Conservation (phyloP, 2,797 vertebrate species). For the Eulemur mongoz region DNA sequence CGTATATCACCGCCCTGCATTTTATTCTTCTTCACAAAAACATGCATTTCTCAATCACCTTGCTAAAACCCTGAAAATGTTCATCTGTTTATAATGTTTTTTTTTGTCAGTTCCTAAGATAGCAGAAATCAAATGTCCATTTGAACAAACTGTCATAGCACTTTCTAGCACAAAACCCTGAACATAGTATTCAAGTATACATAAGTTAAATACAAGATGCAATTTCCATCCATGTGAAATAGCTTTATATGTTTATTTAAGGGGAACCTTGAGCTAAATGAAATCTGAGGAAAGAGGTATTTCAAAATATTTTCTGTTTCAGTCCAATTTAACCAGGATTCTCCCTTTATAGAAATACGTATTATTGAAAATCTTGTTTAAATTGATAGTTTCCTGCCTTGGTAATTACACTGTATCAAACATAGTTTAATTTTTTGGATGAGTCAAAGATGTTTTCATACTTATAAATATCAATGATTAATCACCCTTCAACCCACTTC, state of each 20-base stretch:
- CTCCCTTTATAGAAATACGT: not conserved
- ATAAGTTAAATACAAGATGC: not conserved
- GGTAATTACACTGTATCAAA: slow-evolving; percentile 18
- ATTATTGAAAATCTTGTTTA: slow-evolving; percentile 21
- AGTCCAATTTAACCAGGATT: not conserved
- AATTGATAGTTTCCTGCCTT: not conserved
- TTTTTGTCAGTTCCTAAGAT: slow-evolving; percentile 29
- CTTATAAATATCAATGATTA: slow-evolving; percentile 47
- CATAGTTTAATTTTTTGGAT: slow-evolving; percentile 44
- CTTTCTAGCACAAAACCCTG: not conserved
- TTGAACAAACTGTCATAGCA: slow-evolving; percentile 14
- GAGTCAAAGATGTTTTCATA: slow-evolving; percentile 53
- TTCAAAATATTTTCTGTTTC: slow-evolving; percentile 25
- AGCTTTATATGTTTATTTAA: slow-evolving; percentile 12
- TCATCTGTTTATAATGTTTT: slow-evolving; percentile 45
- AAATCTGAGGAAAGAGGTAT: not conserved
- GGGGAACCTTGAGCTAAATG: not conserved
- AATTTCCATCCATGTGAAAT: not conserved
- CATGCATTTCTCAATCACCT: slow-evolving; percentile 27
- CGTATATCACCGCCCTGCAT: not conserved
- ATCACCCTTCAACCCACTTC: not conserved
- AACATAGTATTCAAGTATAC: not conserved
- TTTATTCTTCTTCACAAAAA: slow-evolving; percentile 51
- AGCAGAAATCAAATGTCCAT: slow-evolving; percentile 61
- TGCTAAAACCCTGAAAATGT: slow-evolving; percentile 63